Percentiles rank a stretch among this genome's conserved stretches.
Evolutionary conservation across 1,140 invertebrate genomes (phyloP).

Genomic region (Caerostris darwini): DNA sequence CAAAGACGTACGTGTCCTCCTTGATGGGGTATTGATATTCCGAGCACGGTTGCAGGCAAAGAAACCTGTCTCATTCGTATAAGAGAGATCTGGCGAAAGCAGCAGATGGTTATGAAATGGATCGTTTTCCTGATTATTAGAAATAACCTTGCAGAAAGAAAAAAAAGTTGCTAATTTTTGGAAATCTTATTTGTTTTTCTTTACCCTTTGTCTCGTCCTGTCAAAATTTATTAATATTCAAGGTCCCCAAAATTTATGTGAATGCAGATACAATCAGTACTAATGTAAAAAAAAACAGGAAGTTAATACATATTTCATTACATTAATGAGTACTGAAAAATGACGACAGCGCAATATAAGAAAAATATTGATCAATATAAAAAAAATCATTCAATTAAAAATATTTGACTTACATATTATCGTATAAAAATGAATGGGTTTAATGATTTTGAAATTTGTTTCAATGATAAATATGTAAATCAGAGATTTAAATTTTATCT

Average conservation of each 20-base stretch:
- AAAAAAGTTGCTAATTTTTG: background rate
- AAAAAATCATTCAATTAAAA: no score
- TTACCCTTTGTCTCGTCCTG: background rate
- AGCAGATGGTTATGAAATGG: slow-evolving; percentile 37
- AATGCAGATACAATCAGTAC: no score
- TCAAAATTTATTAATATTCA: background rate
- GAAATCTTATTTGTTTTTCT: background rate
- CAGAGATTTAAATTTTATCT: no score
- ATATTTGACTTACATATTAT: no score
- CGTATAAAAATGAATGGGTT: no score
- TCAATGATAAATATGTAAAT: no score
- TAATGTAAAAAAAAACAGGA: no score
- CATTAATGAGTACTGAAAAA: no score
- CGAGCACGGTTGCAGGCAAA: background rate
- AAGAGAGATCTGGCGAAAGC: background rate
- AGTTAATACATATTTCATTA: no score
- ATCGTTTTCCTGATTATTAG: background rate
- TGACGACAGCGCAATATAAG: no score
- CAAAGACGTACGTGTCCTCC: slow-evolving; percentile 61
- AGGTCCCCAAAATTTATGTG: background rate
- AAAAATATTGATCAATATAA: no score
- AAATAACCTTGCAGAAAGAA: background rate
- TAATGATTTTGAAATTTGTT: no score
- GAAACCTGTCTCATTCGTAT: background rate
- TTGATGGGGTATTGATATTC: slow-evolving; percentile 56